These are phyloP conservation scores for Gorilla gorilla DNA, from an alignment of 2,113 vertebrate genomes.

Conservation along the genomic window DNA sequence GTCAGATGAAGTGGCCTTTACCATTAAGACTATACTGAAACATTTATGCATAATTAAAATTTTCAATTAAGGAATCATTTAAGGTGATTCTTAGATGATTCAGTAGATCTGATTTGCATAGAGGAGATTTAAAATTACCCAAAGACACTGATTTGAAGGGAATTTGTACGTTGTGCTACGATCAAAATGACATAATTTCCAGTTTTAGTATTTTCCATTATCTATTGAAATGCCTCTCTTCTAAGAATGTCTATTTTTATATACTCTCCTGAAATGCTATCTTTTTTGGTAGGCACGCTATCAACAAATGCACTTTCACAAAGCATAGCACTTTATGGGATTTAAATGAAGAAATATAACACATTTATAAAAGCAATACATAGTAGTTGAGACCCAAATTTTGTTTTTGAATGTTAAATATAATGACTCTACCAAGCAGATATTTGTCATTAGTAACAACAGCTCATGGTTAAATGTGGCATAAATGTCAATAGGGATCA, in stretches of 20 bases:
- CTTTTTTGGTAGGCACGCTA: neutral
- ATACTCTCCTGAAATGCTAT: neutral
- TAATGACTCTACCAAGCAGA: neutral
- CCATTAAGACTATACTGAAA: neutral
- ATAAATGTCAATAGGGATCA: neutral
- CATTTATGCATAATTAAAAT: conserved; percentile 22
- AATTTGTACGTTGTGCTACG: neutral
- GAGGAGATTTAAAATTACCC: no score
- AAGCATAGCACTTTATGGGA: conserved; percentile 4
- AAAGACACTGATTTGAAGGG: neutral
- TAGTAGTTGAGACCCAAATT: neutral
- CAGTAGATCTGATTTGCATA: neutral
- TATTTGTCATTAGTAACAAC: neutral
- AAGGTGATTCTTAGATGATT: neutral
- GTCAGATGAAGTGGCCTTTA: neutral
- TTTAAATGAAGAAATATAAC: conserved; percentile 15
- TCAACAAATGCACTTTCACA: conserved; percentile 40
- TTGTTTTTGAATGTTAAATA: neutral
- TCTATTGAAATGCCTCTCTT: conserved; percentile 12
- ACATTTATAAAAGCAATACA: conserved; percentile 18
- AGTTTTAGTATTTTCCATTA: conserved; percentile 4
- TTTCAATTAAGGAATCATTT: neutral
- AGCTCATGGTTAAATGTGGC: neutral
- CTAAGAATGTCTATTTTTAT: conserved; percentile 24
- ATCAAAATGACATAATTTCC: conserved; percentile 21